phyloP scores from a whole-genome alignment of 2,888 invertebrate genomes.

The Rugalucina vietnamica region DNA sequence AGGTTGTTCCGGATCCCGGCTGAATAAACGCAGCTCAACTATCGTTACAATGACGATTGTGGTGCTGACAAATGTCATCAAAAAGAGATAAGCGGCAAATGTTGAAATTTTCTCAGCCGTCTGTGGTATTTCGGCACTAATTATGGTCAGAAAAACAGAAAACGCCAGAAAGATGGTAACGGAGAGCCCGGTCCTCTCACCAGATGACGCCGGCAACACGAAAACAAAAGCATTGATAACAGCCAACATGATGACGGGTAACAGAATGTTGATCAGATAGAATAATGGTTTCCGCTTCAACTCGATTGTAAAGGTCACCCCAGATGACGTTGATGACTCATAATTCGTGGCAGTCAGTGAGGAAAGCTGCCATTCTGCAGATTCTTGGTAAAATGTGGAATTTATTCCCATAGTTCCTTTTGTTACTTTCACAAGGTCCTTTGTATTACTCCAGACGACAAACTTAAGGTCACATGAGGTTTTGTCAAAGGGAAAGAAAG shows the following conservation, averaged over 20 bases:
- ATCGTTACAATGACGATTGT: slow-evolving; percentile 49
- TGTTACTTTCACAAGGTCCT: slow-evolving; percentile 40
- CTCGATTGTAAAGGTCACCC: slow-evolving; percentile 44
- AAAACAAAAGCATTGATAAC: slow-evolving; percentile 56
- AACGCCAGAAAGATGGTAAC: slow-evolving; percentile 57
- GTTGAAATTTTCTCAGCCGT: slow-evolving; percentile 56
- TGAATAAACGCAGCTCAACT: slow-evolving; percentile 42
- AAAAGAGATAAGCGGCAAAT: slow-evolving; percentile 53
- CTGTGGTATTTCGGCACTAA: slow-evolving; percentile 53
- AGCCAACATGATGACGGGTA: slow-evolving; percentile 59
- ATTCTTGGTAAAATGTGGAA: slow-evolving; percentile 27
- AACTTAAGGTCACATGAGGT: slow-evolving; percentile 65
- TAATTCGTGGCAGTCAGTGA: slow-evolving; percentile 25
- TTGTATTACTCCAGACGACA: slow-evolving; percentile 65
- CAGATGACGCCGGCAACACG: slow-evolving; percentile 53
- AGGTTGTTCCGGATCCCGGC: slow-evolving; percentile 41
- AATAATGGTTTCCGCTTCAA: slow-evolving; percentile 59
- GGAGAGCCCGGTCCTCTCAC: slow-evolving; percentile 47
- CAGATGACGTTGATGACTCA: slow-evolving; percentile 30
- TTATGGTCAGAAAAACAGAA: slow-evolving; percentile 58
- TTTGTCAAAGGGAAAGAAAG: slow-evolving; percentile 65
- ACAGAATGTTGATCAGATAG: slow-evolving; percentile 56
- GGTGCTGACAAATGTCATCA: slow-evolving; percentile 56
- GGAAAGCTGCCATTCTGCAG: slow-evolving; percentile 50
- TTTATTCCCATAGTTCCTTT: slow-evolving; percentile 37